phyloP scores from a whole-genome alignment of 1,140 invertebrate genomes.

The Drosophila busckii region DNA sequence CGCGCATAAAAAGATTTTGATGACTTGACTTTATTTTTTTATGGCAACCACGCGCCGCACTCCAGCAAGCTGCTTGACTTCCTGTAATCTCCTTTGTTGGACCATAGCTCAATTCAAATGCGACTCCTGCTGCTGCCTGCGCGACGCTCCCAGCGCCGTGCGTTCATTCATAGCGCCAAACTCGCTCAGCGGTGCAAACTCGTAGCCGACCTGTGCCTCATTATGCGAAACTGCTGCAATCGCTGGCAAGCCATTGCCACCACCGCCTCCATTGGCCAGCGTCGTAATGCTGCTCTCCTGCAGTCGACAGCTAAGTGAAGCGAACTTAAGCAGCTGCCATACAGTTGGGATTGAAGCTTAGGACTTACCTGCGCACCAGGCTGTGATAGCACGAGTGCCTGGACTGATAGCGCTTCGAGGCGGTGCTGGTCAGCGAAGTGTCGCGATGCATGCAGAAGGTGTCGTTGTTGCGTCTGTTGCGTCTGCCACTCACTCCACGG shows the following conservation, averaged over 20 bases:
- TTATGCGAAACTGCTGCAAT: constrained; percentile 27
- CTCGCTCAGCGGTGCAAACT: constrained; percentile 43
- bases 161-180: too few species aligned
- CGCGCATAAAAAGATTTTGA: too few species aligned
- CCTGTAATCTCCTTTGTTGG: constrained; percentile 58
- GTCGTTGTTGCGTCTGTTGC: constrained; percentile 68
- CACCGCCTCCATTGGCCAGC: constrained; percentile 58
- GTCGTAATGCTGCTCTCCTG: constrained; percentile 73
- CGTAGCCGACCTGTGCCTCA: constrained; percentile 32
- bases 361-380: constrained; percentile 67
- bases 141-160: constrained; percentile 19
- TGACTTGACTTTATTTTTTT: too few species aligned
- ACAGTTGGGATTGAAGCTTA: too few species aligned
- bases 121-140: constrained; percentile 47
- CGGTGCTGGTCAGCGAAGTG: constrained; percentile 75
- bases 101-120: constrained; percentile 37
- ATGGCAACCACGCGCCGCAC: too few species aligned
- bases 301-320: constrained; percentile 44
- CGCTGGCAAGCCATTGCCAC: constrained; percentile 25
- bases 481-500: constrained; percentile 51
- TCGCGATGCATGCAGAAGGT: constrained; percentile 74
- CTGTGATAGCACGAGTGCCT: constrained; percentile 72
- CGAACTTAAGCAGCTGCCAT: neutral
- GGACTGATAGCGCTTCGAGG: constrained; percentile 69
- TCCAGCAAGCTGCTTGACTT: constrained; percentile 33